A percentile compares a stretch with the other conserved stretches of the same genome.
These are phyloP conservation scores for Gouania willdenowi DNA, from an alignment of 2,797 vertebrate species.

Conservation along the genomic window DNA sequence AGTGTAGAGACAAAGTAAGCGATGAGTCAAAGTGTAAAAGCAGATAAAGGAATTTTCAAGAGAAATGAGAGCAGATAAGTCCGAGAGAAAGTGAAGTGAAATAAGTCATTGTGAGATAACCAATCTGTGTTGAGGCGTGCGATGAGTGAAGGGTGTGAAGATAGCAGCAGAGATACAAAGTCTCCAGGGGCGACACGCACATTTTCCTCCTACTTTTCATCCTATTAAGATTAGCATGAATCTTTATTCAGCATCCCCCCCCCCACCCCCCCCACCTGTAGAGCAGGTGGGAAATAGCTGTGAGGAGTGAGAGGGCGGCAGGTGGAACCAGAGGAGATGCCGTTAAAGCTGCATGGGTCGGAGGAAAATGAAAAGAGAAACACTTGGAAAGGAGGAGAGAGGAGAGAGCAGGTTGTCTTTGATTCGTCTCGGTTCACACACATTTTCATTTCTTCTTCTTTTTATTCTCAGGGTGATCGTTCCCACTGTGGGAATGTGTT, in stretches of 20 bases:
- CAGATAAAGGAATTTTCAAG: slow-evolving; percentile 4
- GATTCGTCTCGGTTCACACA: slow-evolving; percentile 31
- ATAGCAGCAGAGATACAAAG: slow-evolving; percentile 10
- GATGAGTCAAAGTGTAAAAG: slow-evolving; percentile 25
- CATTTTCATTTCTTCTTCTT: slow-evolving; percentile 4
- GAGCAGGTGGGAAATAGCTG: slow-evolving; percentile 29
- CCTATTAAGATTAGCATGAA: slow-evolving; percentile 53
- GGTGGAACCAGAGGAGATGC: slow-evolving; percentile 1
- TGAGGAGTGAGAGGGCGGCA: slow-evolving; percentile 7
- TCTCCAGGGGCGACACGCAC: slow-evolving; percentile 34
- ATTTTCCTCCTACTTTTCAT: slow-evolving; percentile 38
- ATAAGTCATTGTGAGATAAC: slow-evolving; percentile 7
- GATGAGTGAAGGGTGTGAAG: slow-evolving; percentile 12
- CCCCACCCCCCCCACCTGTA: slow-evolving; percentile 13
- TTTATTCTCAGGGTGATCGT: slow-evolving; percentile 8
- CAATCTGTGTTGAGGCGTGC: slow-evolving; percentile 10
- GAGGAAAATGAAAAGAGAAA: not conserved
- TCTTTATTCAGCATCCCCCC: slow-evolving; percentile 41
- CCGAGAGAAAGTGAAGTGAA: slow-evolving; percentile 7
- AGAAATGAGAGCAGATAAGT: slow-evolving; percentile 10
- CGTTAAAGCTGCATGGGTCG: slow-evolving; percentile 11
- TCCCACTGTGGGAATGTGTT: not conserved
- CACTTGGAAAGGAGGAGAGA: not conserved
- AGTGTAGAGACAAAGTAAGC: not conserved
- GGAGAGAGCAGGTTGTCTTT: slow-evolving; percentile 15